Percentiles rank a stretch among this genome's conserved stretches.
Conservation (phyloP, 2,113 vertebrate genomes). For the Serilophus lunatus region DNA sequence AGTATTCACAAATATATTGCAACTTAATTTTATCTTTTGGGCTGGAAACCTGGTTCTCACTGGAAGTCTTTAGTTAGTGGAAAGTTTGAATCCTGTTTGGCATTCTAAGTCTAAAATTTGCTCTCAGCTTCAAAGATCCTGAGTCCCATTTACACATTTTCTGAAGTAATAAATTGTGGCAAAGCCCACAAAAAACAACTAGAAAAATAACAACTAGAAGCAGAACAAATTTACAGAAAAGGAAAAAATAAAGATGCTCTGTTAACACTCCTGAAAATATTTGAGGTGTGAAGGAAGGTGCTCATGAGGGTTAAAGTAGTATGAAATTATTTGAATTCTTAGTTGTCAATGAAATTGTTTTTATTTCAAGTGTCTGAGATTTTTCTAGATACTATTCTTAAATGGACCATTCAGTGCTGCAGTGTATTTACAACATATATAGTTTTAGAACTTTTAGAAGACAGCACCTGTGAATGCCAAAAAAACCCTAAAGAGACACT, state of each 20-base stretch:
- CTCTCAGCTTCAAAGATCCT: slow-evolving; percentile 21
- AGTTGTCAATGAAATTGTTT: not conserved
- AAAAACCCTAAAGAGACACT: not conserved
- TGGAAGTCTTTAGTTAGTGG: slow-evolving; percentile 42
- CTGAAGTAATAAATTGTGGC: slow-evolving; percentile 25
- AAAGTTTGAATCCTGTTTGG: slow-evolving; percentile 64
- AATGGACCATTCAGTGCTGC: not conserved
- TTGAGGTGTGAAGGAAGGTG: not conserved
- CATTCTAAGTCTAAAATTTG: slow-evolving; percentile 30
- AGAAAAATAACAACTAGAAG: slow-evolving; percentile 18
- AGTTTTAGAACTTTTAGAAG: not conserved
- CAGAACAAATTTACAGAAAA: not conserved
- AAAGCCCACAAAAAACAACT: slow-evolving; percentile 38
- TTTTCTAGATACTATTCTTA: not conserved
- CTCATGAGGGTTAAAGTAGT: not conserved
- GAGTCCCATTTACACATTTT: slow-evolving; percentile 40
- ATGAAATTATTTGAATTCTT: not conserved
- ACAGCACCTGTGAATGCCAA: not conserved
- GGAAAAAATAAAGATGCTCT: not conserved
- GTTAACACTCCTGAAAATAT: not conserved
- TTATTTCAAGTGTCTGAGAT: not conserved
- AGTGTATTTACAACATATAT: not conserved
- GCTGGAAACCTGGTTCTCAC: slow-evolving; percentile 32
- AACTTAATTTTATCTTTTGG: slow-evolving; percentile 68
- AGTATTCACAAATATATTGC: slow-evolving; percentile 61